Evolutionary conservation across 2,797 vertebrate species (phyloP).

Genomic region (Ambastaia sidthimunki): DNA sequence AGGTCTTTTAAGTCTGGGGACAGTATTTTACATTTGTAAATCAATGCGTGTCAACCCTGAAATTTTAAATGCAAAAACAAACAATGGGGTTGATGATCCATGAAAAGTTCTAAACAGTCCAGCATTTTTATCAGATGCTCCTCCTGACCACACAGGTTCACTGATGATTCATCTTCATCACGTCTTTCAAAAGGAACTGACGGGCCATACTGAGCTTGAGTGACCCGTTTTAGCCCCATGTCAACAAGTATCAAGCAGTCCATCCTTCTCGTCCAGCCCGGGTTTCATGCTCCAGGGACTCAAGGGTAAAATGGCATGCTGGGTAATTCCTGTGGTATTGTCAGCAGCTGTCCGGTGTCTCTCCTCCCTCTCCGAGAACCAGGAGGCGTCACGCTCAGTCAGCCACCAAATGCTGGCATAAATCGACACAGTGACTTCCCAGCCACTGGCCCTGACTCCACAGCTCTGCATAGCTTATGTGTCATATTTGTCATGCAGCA

Average conservation of each 20-base stretch:
- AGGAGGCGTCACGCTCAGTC: constrained; percentile 53
- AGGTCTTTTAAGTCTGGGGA: background rate
- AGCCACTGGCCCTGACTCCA: constrained; percentile 32
- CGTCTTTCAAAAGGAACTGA: constrained; percentile 17
- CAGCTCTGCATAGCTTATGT: constrained; percentile 40
- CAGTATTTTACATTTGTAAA: constrained; percentile 2
- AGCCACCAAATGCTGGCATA: constrained; percentile 57
- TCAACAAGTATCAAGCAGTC: constrained; percentile 45
- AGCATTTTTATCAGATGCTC: background rate
- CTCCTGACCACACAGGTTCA: constrained; percentile 19
- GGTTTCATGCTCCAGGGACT: constrained; percentile 34
- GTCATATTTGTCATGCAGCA: constrained; percentile 44
- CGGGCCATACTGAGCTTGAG: constrained; percentile 35
- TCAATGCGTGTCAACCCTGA: background rate
- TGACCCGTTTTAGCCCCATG: constrained; percentile 42
- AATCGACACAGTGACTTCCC: constrained; percentile 50
- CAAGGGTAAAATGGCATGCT: constrained; percentile 40
- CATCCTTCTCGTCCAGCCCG: constrained; percentile 43
- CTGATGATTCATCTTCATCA: constrained; percentile 25
- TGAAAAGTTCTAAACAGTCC: background rate
- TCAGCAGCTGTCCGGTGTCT: constrained; percentile 49
- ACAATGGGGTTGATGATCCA: constrained; percentile 1
- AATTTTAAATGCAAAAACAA: background rate
- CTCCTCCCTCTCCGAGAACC: constrained; percentile 34
- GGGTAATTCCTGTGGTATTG: constrained; percentile 47